Evolutionary conservation across 2,888 invertebrate genomes (phyloP).

Genomic region (Hemithea aestivaria): DNA sequence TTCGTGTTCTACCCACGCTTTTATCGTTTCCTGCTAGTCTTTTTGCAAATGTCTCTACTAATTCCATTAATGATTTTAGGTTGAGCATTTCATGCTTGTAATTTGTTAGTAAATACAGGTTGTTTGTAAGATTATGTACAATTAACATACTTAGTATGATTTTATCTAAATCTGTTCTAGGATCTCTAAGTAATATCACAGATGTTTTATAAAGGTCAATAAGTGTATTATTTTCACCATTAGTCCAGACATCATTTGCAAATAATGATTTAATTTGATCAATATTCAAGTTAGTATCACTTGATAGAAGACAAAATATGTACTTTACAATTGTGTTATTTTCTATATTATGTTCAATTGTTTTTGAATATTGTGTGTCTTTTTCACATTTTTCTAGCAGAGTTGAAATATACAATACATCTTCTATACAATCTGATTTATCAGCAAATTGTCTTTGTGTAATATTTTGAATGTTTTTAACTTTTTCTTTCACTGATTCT

Average conservation of each 20-base stretch:
- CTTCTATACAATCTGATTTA: constrained; percentile 44
- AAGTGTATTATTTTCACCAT: constrained; percentile 30
- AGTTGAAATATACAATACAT: constrained; percentile 46
- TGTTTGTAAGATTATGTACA: constrained; percentile 38
- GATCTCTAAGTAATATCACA: constrained; percentile 42
- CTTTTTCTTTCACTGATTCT: constrained; percentile 39
- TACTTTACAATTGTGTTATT: constrained; percentile 45
- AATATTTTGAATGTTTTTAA: constrained; percentile 40
- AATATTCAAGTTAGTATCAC: constrained; percentile 36
- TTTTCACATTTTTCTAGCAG: constrained; percentile 33
- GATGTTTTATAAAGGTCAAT: constrained; percentile 46
- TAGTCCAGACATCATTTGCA: constrained; percentile 29
- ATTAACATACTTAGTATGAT: constrained; percentile 44
- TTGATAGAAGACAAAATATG: constrained; percentile 40
- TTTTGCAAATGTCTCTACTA: constrained; percentile 28
- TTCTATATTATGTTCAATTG: constrained; percentile 31
- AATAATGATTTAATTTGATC: constrained; percentile 41
- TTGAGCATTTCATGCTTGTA: constrained; percentile 46
- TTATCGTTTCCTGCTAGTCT: constrained; percentile 35
- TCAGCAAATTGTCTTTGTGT: constrained; percentile 52
- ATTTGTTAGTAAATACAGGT: constrained; percentile 26
- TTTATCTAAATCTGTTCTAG: constrained; percentile 38
- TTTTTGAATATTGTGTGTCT: constrained; percentile 17
- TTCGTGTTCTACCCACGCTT: constrained; percentile 53
- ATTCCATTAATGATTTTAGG: constrained; percentile 35